Evolutionary conservation across 1,140 invertebrate genomes (phyloP).

Genomic region (Drosophila kohkoa): DNA sequence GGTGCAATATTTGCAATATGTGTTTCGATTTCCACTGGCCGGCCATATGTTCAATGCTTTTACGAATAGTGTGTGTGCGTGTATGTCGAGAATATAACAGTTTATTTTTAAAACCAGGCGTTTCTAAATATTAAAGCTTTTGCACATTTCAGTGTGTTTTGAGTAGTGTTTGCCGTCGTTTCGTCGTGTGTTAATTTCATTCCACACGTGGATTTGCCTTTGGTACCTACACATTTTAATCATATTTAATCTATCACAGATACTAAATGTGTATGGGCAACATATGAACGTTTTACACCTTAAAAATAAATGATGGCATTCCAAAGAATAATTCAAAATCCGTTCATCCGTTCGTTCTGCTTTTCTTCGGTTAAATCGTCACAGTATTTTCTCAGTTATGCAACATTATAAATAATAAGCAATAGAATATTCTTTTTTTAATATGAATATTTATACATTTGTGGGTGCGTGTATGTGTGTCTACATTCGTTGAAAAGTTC

Average conservation of each 20-base stretch:
- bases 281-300: too few species aligned
- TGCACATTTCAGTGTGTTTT: constrained; percentile 77
- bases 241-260: not conserved
- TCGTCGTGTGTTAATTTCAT: constrained; percentile 59
- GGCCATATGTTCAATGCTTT: constrained; percentile 58
- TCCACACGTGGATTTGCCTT: constrained; percentile 70
- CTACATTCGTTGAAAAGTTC: constrained; percentile 1
- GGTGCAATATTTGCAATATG: constrained; percentile 53
- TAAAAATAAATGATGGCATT: constrained; percentile 1
- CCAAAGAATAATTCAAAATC: constrained; percentile 1
- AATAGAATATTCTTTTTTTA: constrained; percentile 53
- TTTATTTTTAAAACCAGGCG: constrained; percentile 79
- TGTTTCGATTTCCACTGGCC: constrained; percentile 29
- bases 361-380: constrained; percentile 10
- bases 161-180: constrained; percentile 81
- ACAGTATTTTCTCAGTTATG: constrained; percentile 57
- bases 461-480: constrained; percentile 4
- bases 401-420: constrained; percentile 61
- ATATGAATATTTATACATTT: constrained; percentile 18
- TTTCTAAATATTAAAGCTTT: constrained; percentile 78
- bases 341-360: too few species aligned
- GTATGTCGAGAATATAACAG: constrained; percentile 54
- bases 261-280: too few species aligned
- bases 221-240: constrained; percentile 49
- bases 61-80: constrained; percentile 67